These are phyloP conservation scores for Eupithecia abbreviata DNA, from an alignment of 2,888 invertebrate species.

Conservation along the genomic window DNA sequence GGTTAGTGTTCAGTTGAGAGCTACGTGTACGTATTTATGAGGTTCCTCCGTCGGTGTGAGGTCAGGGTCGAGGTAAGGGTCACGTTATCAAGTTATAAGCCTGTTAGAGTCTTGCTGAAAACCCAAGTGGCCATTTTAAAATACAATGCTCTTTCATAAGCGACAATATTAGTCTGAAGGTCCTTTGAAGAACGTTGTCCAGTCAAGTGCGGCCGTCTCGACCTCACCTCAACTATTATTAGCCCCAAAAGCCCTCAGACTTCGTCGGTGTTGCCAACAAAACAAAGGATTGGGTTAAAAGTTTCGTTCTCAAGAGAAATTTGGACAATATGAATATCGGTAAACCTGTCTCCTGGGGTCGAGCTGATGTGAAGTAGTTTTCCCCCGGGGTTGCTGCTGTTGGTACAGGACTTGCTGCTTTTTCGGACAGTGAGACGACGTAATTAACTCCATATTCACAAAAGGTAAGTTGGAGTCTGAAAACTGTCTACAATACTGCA, in stretches of 20 bases:
- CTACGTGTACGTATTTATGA: not conserved
- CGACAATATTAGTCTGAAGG: not conserved
- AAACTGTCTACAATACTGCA: not conserved
- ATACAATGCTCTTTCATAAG: constrained; percentile 1
- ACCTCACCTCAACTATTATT: constrained; percentile 16
- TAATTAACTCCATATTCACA: not conserved
- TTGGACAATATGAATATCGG: not conserved
- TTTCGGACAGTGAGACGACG: too few species aligned
- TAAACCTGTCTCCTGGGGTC: constrained; percentile 6
- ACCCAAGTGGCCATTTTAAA: constrained; percentile 4
- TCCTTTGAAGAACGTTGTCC: constrained; percentile 7
- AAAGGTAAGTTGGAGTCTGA: not conserved
- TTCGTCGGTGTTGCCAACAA: constrained; percentile 1
- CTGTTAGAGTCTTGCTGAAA: not conserved
- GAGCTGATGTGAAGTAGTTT: constrained; percentile 1
- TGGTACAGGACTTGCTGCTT: too few species aligned
- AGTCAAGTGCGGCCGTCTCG: constrained; percentile 10
- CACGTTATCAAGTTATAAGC: not conserved
- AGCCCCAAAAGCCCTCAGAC: constrained; percentile 14
- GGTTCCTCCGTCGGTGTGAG: not conserved
- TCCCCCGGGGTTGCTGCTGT: not conserved
- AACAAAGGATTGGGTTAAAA: constrained; percentile 17
- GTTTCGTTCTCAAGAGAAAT: constrained; percentile 10
- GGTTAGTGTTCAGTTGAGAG: not conserved
- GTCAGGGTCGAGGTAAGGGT: not conserved